Evolutionary conservation across 1,140 invertebrate genomes (phyloP), one percentile per base, ranked within the genome.

Genomic region (Cyclina sinensis): DNA sequence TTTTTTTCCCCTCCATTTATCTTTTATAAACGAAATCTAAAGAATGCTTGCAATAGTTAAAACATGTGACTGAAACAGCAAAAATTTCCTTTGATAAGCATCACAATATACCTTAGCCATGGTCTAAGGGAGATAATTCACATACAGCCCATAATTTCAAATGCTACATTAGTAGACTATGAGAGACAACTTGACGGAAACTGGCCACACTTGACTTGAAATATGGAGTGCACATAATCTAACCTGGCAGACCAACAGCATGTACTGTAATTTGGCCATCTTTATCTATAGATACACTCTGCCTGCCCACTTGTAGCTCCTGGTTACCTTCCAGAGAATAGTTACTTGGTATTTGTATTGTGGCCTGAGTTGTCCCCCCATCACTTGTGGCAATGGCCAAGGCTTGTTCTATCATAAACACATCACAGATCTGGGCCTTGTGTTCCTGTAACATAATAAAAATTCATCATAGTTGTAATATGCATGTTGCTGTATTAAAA

Each of bases 331-430:
- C 89, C 0, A 89, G 76, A 14, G 88, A 73, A 11, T 91, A 86
- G 27, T 90, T 89, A 76, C 92, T 88, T 0, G 94, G 94, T 65
- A 94, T 92, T 85, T 93, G 92, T 70, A 94, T 92, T 24, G 92
- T 93, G 65, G 93, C 94, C 83, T 94, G 93, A 62, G 91, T 93
- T 2, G 92, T 93, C 12, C 93, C 91, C 11, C 92, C 93, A 48
- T 86, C 84, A 39, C 92, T 93, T 1, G 92, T 94, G 21, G 93
- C 91, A 30, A 94, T 94, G 14, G 94, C 91, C 51, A 95, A 79
- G 0, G 92, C 93, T 68, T 94, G 94, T 80, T 95, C 95, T 35
- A 95, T 94, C 93, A 95, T 94, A 81, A 94, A 91, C 79, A 94
- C 90, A 51, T 94, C 94, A 89, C 95, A 95, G 48, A 91, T 89